phyloP scores from a whole-genome alignment of 2,888 invertebrate genomes.

The Drosophila borealis region DNA sequence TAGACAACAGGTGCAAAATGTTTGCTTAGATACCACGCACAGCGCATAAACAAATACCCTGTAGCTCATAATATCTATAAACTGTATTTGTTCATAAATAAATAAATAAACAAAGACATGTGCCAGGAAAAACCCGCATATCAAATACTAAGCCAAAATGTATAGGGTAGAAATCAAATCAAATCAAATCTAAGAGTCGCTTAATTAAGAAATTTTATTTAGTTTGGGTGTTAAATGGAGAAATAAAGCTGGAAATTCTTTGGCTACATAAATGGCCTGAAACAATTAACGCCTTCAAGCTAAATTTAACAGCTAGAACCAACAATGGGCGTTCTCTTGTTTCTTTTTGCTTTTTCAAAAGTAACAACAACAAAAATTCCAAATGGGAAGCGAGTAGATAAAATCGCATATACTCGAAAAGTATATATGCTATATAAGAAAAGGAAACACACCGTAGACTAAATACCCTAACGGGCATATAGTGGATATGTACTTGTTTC shows the following conservation, averaged over 20 bases:
- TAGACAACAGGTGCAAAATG: constrained; percentile 35
- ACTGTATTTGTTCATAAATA: constrained; percentile 4
- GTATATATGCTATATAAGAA: neutral
- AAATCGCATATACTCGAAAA: neutral
- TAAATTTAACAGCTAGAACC: constrained; percentile 44
- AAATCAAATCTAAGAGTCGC: neutral
- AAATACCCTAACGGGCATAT: neutral
- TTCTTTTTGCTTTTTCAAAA: neutral
- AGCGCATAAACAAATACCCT: constrained; percentile 22
- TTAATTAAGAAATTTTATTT: constrained; percentile 23
- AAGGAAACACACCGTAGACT: neutral
- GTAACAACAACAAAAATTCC: constrained; percentile 2
- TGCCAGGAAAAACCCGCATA: constrained; percentile 1
- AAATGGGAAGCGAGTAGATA: constrained; percentile 20
- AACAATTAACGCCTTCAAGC: constrained; percentile 53
- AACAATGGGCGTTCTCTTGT: constrained; percentile 6
- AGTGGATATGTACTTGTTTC: too few species aligned
- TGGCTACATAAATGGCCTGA: constrained; percentile 23
- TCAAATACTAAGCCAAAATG: neutral
- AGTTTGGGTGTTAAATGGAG: constrained; percentile 16
- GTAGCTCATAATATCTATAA: constrained; percentile 10
- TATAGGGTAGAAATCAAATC: neutral
- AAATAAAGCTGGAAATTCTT: constrained; percentile 14
- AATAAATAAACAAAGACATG: constrained; percentile 23
- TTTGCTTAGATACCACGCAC: constrained; percentile 10